Evolutionary conservation across 2,888 invertebrate genomes (phyloP).

Genomic region (Callimorpha dominula): DNA sequence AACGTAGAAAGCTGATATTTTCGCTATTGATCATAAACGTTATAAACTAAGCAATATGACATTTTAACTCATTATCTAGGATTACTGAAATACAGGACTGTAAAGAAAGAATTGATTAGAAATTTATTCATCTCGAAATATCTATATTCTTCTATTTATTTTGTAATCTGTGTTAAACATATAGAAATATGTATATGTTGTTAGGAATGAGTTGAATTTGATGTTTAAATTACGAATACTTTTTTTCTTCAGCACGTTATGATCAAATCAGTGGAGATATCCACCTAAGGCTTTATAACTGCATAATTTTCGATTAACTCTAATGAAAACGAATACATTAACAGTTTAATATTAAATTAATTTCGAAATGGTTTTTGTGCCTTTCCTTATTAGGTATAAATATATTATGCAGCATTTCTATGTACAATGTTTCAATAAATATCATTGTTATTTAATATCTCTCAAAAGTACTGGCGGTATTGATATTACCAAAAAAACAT

Average conservation of each 20-base stretch:
- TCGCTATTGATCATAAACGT: too few relatives aligned
- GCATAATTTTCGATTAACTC: not conserved
- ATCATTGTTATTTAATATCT: not conserved
- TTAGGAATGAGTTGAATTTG: not conserved
- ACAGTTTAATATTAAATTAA: too few relatives aligned
- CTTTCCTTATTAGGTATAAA: not conserved
- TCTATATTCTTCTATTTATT: not conserved
- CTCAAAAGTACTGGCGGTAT: not conserved
- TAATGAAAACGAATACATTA: not conserved
- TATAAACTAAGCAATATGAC: too few relatives aligned
- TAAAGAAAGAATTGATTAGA: not conserved
- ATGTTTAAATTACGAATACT: not conserved
- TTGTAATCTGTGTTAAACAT: not conserved
- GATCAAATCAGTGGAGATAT: not conserved
- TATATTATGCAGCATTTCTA: not conserved
- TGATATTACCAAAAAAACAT: constrained; percentile 8
- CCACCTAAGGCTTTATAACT: not conserved
- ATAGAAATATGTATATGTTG: not conserved
- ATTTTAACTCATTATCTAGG: too few relatives aligned
- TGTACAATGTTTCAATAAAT: not conserved
- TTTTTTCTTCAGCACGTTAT: not conserved
- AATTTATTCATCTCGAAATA: not conserved
- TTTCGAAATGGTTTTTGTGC: too few relatives aligned
- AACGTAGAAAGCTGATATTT: too few relatives aligned
- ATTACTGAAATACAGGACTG: too few relatives aligned